Evolutionary conservation across 2,888 invertebrate species (phyloP).

Genomic region (Pimpla rufipes): DNA sequence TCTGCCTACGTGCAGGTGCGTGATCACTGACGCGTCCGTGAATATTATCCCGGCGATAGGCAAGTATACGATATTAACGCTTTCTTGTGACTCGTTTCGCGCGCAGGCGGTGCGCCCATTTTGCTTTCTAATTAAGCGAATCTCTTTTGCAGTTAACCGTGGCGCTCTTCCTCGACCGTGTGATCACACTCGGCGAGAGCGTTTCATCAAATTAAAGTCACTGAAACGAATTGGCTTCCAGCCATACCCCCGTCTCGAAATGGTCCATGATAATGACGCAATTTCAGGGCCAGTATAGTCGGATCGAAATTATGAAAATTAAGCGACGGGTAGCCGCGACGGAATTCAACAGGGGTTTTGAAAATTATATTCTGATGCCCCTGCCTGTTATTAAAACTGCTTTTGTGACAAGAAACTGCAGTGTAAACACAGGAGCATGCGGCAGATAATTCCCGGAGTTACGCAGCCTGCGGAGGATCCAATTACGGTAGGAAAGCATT

Average conservation of each 20-base stretch:
- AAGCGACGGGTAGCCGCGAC: too few species aligned
- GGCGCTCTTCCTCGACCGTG: background rate
- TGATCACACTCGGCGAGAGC: constrained; percentile 34
- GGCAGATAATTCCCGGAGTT: background rate
- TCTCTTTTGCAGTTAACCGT: constrained; percentile 35
- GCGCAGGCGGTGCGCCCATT: constrained; percentile 45
- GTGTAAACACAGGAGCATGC: background rate
- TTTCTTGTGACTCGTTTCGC: constrained; percentile 48
- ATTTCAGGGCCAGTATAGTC: background rate
- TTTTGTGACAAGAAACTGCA: background rate
- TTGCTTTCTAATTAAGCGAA: constrained; percentile 53
- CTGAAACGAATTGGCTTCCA: constrained; percentile 18
- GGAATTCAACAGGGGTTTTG: background rate
- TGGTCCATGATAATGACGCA: background rate
- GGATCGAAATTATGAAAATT: background rate
- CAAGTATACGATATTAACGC: constrained; percentile 46
- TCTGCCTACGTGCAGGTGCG: constrained; percentile 4
- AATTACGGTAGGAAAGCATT: background rate
- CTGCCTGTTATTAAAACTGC: background rate
- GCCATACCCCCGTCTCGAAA: background rate
- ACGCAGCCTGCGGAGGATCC: background rate
- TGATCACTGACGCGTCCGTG: constrained; percentile 54
- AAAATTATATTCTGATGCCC: background rate
- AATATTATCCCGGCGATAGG: constrained; percentile 57
- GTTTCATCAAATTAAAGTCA: constrained; percentile 13